phyloP scores from a whole-genome alignment of 2,797 vertebrate genomes.

The Spea hammondii region DNA sequence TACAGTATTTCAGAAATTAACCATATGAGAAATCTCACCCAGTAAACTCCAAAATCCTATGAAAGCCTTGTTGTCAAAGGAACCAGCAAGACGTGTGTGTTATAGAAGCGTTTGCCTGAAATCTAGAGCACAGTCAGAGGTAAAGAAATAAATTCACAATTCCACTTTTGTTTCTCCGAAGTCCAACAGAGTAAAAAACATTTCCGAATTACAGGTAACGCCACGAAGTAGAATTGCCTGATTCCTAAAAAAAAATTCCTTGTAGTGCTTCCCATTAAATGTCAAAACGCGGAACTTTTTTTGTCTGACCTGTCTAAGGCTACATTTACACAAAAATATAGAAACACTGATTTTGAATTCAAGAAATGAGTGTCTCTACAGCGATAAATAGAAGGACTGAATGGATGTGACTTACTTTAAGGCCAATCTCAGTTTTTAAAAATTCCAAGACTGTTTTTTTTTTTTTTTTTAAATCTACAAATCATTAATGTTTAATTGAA shows the following conservation, averaged over 20 bases:
- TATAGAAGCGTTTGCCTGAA: constrained; percentile 21
- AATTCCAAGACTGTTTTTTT: too few species aligned
- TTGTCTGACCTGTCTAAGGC: neutral
- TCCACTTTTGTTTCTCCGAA: constrained; percentile 22
- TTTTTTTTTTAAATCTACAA: too few species aligned
- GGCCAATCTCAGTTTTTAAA: too few species aligned
- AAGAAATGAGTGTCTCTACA: too few species aligned
- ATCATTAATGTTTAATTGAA: too few species aligned
- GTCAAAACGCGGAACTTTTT: constrained; percentile 26
- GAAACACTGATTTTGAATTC: neutral
- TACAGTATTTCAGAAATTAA: too few species aligned
- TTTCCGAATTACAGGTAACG: constrained; percentile 43
- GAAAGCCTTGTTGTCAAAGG: constrained; percentile 4
- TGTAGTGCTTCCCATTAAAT: constrained; percentile 25
- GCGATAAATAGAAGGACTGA: too few species aligned
- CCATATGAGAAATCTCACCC: neutral
- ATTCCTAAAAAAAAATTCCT: constrained; percentile 21
- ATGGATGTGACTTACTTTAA: too few species aligned
- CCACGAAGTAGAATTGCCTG: constrained; percentile 34
- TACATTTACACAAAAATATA: constrained; percentile 13
- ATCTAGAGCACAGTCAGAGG: constrained; percentile 36
- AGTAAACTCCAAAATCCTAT: neutral
- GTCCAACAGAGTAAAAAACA: constrained; percentile 41
- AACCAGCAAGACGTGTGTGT: constrained; percentile 14
- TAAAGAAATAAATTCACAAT: constrained; percentile 41